Evolutionary conservation across 30 jellyfish, hydroid and myxozoan species (phyloP).

Genomic region (Sanderia malayensis): DNA sequence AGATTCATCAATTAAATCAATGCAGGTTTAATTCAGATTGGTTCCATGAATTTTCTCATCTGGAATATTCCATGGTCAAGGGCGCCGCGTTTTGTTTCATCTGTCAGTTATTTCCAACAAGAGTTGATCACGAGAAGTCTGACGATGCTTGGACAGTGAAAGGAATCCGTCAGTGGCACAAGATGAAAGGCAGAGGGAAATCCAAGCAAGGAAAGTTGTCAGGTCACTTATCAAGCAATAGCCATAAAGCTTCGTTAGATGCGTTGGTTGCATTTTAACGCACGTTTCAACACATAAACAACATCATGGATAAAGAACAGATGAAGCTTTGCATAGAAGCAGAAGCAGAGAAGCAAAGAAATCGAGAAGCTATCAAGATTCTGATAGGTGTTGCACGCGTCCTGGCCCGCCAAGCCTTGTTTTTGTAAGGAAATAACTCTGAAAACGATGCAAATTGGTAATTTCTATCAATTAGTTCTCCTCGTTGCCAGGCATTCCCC

Average conservation of each 20-base stretch:
- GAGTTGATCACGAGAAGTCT: constrained; percentile 44
- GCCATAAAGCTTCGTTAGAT: no score
- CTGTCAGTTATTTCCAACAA: constrained; percentile 50
- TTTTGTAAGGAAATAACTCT: constrained; percentile 30
- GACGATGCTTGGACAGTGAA: no score
- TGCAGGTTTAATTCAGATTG: constrained; percentile 33
- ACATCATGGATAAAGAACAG: no score
- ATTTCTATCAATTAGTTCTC: constrained; percentile 48
- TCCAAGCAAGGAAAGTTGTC: constrained; percentile 31
- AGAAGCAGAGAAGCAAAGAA: no score
- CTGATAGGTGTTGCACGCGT: no score
- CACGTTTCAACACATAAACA: constrained; percentile 33
- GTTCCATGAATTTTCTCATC: constrained; percentile 50
- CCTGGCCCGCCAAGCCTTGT: constrained; percentile 45
- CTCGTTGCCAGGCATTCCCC: constrained; percentile 51
- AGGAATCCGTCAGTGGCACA: constrained; percentile 51
- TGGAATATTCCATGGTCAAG: constrained; percentile 43
- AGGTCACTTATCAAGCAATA: constrained; percentile 23
- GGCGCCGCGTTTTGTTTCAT: constrained; percentile 47
- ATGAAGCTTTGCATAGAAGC: no score
- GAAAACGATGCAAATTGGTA: constrained; percentile 43
- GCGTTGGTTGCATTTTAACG: constrained; percentile 35
- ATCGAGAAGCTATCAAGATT: no score
- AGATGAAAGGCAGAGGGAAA: constrained; percentile 49
- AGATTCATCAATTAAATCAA: constrained; percentile 34